phyloP scores from a whole-genome alignment of 2,797 vertebrate genomes.

The Argyrosomus regius region DNA sequence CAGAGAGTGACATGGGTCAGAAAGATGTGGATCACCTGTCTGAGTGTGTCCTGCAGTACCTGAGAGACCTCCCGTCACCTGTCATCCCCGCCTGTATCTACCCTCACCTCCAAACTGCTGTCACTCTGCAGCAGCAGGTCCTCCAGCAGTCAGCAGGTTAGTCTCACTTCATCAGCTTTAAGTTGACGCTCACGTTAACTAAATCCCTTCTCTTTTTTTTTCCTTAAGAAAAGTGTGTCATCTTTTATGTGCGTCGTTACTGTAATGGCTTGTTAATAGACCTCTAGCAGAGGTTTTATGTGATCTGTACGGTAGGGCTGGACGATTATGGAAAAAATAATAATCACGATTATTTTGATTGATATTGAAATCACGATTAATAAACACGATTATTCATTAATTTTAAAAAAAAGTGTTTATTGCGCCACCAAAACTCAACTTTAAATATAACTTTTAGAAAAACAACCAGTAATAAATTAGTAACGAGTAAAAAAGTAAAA shows the following conservation, averaged over 20 bases:
- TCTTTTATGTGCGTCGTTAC: not conserved
- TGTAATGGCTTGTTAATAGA: not conserved
- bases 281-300: not conserved
- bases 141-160: constrained; percentile 74
- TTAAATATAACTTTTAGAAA: too few species aligned
- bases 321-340: too few species aligned
- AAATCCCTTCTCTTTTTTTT: not conserved
- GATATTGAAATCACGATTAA: too few species aligned
- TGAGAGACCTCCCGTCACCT: constrained; percentile 89
- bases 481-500: too few species aligned
- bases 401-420: too few species aligned
- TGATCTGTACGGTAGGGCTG: not conserved
- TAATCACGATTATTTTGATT: too few species aligned
- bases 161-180: not conserved
- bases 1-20: constrained; percentile 84
- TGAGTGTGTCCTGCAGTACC: constrained; percentile 88
- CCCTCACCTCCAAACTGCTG: constrained; percentile 83
- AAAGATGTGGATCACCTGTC: constrained; percentile 85
- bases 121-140: constrained; percentile 81
- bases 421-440: too few species aligned
- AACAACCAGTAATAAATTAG: too few species aligned
- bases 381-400: too few species aligned
- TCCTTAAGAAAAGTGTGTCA: not conserved
- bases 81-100: constrained; percentile 86
- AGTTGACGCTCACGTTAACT: not conserved